A percentile compares a stretch with the other conserved stretches of the same genome.
Conservation (phyloP, 2,113 vertebrate species). For the Equus przewalskii region DNA sequence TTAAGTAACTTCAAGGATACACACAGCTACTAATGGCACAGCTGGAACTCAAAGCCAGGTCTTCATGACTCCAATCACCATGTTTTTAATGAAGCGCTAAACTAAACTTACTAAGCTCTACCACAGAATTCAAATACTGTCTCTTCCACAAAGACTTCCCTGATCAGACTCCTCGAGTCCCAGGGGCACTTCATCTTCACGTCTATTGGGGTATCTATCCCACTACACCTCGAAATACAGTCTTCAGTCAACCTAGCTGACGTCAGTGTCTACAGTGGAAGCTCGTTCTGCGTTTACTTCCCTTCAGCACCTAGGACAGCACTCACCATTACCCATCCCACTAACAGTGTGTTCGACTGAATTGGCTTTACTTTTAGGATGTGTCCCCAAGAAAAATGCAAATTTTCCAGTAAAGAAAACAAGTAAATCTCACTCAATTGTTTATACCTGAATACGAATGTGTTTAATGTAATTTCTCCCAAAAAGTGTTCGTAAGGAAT, state of each 20-base stretch:
- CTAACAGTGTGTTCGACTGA: neutral
- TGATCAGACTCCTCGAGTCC: neutral
- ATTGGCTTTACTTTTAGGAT: neutral
- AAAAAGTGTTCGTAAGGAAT: conserved; percentile 32
- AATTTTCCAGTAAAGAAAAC: conserved; percentile 6
- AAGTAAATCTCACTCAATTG: neutral
- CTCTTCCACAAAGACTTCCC: neutral
- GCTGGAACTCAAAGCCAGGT: neutral
- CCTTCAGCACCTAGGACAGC: conserved; percentile 46
- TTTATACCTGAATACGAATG: neutral
- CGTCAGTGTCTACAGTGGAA: neutral
- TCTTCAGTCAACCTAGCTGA: neutral
- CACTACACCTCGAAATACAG: neutral
- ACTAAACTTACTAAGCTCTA: neutral
- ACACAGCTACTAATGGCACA: neutral
- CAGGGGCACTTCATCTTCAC: neutral
- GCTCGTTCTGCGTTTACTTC: too few relatives aligned
- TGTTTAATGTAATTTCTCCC: neutral
- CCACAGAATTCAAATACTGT: neutral
- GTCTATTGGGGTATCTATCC: neutral
- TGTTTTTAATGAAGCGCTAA: neutral
- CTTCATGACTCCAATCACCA: neutral
- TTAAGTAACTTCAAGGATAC: neutral
- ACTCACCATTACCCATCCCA: accelerated
- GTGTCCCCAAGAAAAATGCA: neutral